Base-by-base conservation (phyloP, 2,113 vertebrate genomes). In the Sprattus sprattus region DNA sequence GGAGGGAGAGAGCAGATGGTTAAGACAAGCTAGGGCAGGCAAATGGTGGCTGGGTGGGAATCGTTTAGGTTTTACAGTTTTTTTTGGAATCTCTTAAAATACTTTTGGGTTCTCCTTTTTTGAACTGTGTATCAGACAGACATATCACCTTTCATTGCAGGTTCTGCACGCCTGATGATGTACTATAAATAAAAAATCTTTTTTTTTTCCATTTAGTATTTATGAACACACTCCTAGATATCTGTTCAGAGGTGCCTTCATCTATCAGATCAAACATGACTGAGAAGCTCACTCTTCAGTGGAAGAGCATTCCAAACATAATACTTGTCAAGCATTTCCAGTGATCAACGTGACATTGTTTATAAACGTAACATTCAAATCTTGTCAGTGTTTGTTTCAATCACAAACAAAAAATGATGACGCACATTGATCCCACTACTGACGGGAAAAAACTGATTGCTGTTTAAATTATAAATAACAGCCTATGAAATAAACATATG, bases 1-100 rank as follows among this genome's bases (percentile, higher is more conserved):
- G 82, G 87, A 85, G 83, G 11, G 86, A 80, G 60, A 60, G 54
- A 6, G 13, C 44, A 16, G 20, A 1, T 60, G 54, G 54, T 57
- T 57, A 57, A 16, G 52, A 4, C 15, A 5, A 57, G 52, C 3
- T 0, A 3, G 22, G 20, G 54, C 54, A 22, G 18, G 6, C 15
- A 57, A 22, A 78, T 44, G 28, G 16, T 39, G 4, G 28, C 71
- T 16, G 71, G 39, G 71, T 39, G 11, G 13, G 71, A 78, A 78
- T 39, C 22, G 2, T 11, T 22, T 64, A 25, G 9, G 20, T 64
- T 64, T 64, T 8, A 7, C 4, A 39, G 39, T 1, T 39, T 64
- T 7, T 64, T n/a, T 9, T 6, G 3, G 25, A 64, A 4, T 22
- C 60, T 64, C 60, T 39, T 64, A 22, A 5, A 64, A 20, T 64